Evolutionary conservation across 1,140 invertebrate species (phyloP).

Genomic region (Tetraneura akinire): DNA sequence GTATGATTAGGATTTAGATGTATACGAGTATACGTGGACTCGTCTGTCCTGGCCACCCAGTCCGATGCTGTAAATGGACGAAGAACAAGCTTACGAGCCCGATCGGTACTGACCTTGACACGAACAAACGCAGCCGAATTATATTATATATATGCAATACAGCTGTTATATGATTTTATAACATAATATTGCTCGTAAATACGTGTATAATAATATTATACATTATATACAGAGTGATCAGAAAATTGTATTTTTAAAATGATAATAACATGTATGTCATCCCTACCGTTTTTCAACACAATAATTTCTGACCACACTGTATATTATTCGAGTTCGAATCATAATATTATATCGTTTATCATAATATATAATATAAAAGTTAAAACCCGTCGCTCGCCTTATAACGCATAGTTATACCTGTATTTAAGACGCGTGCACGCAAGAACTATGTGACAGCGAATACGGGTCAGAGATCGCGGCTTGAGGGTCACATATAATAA

Average conservation of each 20-base stretch:
- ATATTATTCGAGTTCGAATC: background rate
- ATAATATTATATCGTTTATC: slow-evolving; percentile 26
- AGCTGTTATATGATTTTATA: background rate
- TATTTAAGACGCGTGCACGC: background rate
- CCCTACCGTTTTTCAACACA: too few relatives aligned
- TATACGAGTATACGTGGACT: too few relatives aligned
- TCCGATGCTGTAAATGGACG: too few relatives aligned
- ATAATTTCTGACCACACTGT: too few relatives aligned
- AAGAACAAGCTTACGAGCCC: background rate
- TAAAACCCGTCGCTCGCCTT: background rate
- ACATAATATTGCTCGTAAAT: too few relatives aligned
- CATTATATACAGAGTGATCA: too few relatives aligned
- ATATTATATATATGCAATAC: background rate
- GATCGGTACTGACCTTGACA: slow-evolving; percentile 29
- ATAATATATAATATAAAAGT: background rate
- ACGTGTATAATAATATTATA: too few relatives aligned
- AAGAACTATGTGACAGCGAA: background rate
- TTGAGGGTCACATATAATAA: slow-evolving; percentile 8
- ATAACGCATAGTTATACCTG: background rate
- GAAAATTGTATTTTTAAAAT: too few relatives aligned
- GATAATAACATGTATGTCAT: too few relatives aligned
- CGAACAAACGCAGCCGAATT: background rate
- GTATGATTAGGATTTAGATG: too few relatives aligned
- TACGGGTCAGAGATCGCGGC: background rate
- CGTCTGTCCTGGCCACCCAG: slow-evolving; percentile 8